Evolutionary conservation across 2,797 vertebrate genomes (phyloP).

Genomic region (Leucoraja ocellata): DNA sequence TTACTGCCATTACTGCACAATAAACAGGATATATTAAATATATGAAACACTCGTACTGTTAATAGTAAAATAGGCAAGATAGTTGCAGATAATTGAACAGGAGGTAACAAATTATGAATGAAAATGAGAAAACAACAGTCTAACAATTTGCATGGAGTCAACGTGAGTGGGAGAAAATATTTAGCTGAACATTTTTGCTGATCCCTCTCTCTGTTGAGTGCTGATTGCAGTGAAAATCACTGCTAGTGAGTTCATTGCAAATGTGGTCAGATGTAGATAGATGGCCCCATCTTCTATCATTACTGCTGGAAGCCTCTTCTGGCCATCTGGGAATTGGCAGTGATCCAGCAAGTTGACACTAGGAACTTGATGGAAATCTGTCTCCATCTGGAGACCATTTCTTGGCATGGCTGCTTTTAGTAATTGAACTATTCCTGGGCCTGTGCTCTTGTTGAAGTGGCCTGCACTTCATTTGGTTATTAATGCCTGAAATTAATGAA

Average conservation of each 20-base stretch:
- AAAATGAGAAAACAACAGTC: background rate
- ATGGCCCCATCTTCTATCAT: background rate
- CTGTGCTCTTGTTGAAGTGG: background rate
- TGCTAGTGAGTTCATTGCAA: background rate
- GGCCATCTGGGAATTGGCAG: background rate
- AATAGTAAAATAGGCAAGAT: background rate
- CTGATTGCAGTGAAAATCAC: background rate
- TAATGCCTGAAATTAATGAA: background rate
- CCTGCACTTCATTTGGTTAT: background rate
- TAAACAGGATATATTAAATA: background rate
- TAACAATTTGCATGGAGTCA: background rate
- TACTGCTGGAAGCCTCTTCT: background rate
- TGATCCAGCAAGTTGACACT: background rate
- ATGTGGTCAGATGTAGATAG: slow-evolving; percentile 12
- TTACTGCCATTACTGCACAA: background rate
- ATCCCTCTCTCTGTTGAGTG: background rate
- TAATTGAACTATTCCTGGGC: background rate
- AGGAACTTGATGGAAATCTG: background rate
- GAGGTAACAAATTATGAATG: background rate
- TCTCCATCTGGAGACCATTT: slow-evolving; percentile 9
- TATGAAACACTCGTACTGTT: background rate
- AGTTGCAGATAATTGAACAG: background rate
- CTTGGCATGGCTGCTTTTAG: background rate
- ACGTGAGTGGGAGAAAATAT: background rate
- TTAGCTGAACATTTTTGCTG: background rate